These are phyloP conservation scores for Leguminivora glycinivorella DNA, from an alignment of 1,140 invertebrate species.

Conservation along the genomic window DNA sequence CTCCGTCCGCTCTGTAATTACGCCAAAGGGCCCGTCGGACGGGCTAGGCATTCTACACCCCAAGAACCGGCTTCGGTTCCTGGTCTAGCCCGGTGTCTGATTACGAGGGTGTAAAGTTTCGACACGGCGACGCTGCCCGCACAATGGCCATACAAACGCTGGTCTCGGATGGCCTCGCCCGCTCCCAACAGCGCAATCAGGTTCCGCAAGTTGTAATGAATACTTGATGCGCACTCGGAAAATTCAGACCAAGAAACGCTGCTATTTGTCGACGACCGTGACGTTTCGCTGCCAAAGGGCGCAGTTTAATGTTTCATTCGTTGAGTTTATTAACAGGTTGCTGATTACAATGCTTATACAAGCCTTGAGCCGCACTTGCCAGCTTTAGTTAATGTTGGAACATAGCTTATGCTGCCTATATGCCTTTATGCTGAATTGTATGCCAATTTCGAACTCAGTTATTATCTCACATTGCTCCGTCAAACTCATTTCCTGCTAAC, in stretches of 20 bases:
- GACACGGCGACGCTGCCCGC: slow-evolving; percentile 42
- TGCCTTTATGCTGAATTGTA: slow-evolving; percentile 7
- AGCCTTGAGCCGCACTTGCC: not conserved
- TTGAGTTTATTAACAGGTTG: slow-evolving; percentile 13
- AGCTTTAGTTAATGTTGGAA: slow-evolving; percentile 1
- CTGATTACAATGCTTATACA: slow-evolving; percentile 3
- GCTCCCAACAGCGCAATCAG: slow-evolving; percentile 32
- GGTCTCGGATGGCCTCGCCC: slow-evolving; percentile 33
- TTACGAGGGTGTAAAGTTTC: slow-evolving; percentile 65
- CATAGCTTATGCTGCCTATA: no score
- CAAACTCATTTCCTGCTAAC: slow-evolving; percentile 20
- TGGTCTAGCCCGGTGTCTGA: slow-evolving; percentile 52
- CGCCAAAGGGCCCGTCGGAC: slow-evolving; percentile 35
- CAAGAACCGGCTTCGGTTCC: slow-evolving; percentile 53
- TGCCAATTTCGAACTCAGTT: slow-evolving; percentile 13
- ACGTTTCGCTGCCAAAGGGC: slow-evolving; percentile 7
- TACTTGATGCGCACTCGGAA: slow-evolving; percentile 41
- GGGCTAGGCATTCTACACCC: slow-evolving; percentile 25
- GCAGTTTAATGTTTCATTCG: slow-evolving; percentile 23
- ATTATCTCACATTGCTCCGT: slow-evolving; percentile 17
- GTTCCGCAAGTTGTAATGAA: slow-evolving; percentile 62
- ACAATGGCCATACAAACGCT: slow-evolving; percentile 53
- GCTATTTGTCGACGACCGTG: slow-evolving; percentile 11
- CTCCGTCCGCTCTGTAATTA: slow-evolving; percentile 51
- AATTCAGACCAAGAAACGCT: slow-evolving; percentile 24